Percentiles rank a stretch among this genome's conserved stretches.
Conservation (phyloP, 2,113 vertebrate genomes). For the Platanista minor region DNA sequence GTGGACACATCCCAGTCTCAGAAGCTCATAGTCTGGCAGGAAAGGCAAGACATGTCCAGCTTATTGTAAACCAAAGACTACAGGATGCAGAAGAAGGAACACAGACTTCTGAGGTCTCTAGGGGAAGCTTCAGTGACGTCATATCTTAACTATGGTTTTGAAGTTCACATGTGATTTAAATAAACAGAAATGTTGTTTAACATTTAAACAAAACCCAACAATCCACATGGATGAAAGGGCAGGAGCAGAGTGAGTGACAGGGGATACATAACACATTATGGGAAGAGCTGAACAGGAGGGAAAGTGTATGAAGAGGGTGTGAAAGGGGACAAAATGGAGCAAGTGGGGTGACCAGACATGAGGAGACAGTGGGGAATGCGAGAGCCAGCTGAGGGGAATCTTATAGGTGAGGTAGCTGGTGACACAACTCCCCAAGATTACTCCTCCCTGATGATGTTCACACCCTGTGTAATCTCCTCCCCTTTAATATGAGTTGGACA, state of each 20-base stretch:
- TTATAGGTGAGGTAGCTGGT: not conserved
- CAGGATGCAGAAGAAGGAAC: not conserved
- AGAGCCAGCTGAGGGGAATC: not conserved
- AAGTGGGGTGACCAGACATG: too few relatives aligned
- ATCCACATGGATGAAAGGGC: not conserved
- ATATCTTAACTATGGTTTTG: not conserved
- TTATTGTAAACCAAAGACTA: not conserved
- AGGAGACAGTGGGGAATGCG: accelerated
- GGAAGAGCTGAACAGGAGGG: not conserved
- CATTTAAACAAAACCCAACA: not conserved
- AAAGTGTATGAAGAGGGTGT: accelerated
- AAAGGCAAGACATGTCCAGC: not conserved
- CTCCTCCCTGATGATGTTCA: not conserved
- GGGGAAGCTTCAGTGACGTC: not conserved
- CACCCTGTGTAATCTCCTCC: not conserved
- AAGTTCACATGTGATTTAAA: not conserved
- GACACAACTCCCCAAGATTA: not conserved
- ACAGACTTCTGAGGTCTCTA: not conserved
- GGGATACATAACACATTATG: not conserved
- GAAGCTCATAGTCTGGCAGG: not conserved
- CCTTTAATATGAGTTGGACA: not conserved
- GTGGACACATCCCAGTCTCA: not conserved
- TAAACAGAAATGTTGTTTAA: not conserved
- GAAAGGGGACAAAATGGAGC: not conserved
- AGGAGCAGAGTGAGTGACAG: not conserved